phyloP scores from a whole-genome alignment of 2,888 invertebrate species.

The Nomada fabriciana region DNA sequence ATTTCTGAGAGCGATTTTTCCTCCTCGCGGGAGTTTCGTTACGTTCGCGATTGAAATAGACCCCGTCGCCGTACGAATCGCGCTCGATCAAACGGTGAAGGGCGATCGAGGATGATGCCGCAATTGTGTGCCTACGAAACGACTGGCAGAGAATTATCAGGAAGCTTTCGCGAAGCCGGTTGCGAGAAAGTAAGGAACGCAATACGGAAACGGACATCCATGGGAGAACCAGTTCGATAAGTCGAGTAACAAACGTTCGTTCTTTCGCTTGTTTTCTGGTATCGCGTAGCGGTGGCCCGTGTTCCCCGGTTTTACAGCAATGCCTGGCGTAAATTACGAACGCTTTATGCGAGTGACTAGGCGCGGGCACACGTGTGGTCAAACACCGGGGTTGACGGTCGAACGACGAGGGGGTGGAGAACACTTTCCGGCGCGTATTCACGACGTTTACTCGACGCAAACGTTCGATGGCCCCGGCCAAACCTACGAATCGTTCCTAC shows the following conservation, averaged over 20 bases:
- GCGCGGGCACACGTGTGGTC: conserved; percentile 29
- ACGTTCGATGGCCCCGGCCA: conserved; percentile 45
- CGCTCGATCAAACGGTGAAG: not conserved
- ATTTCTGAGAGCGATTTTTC: conserved; percentile 11
- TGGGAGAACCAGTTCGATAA: conserved; percentile 12
- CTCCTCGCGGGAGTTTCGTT: not conserved
- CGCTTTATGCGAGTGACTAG: not conserved
- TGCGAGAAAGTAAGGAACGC: not conserved
- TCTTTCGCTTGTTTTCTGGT: conserved; percentile 21
- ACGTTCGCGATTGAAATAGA: conserved; percentile 36
- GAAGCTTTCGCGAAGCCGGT: not conserved
- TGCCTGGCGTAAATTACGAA: conserved; percentile 33
- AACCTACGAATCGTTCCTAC: conserved; percentile 41
- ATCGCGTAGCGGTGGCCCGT: not conserved
- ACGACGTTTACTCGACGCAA: conserved; percentile 57
- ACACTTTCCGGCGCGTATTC: conserved; percentile 47
- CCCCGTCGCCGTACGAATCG: not conserved
- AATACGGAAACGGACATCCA: conserved; percentile 2
- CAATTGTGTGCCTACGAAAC: not conserved
- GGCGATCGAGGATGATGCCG: not conserved
- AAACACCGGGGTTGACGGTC: not conserved
- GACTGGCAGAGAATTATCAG: not conserved
- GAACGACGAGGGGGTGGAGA: conserved; percentile 25
- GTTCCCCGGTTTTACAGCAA: not conserved
- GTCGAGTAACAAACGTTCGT: conserved; percentile 15